Evolutionary conservation across 2,888 invertebrate species (phyloP).

Genomic region (Amblyjoppa proteus): DNA sequence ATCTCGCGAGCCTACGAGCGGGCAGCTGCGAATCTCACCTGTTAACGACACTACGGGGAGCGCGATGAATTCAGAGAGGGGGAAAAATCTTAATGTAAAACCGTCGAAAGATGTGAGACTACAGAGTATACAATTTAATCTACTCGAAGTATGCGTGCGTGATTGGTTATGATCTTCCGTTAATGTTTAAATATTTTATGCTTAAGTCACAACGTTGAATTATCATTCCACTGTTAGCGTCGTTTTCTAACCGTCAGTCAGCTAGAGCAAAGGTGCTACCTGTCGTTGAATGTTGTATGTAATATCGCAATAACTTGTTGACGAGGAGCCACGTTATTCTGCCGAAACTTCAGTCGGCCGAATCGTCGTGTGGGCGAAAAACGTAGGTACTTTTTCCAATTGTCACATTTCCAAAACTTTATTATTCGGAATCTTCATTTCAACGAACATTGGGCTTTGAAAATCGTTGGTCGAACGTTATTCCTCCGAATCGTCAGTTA

Average conservation of each 20-base stretch:
- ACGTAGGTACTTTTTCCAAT: too few relatives aligned
- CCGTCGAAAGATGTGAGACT: constrained; percentile 35
- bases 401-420: too few relatives aligned
- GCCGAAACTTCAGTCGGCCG: too few relatives aligned
- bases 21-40: constrained; percentile 10
- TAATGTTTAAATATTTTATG: constrained; percentile 25
- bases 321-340: background rate
- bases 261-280: background rate
- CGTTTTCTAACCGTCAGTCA: background rate
- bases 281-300: background rate
- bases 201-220: constrained; percentile 18
- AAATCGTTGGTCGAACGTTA: too few relatives aligned
- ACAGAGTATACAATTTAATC: constrained; percentile 14
- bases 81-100: constrained; percentile 1
- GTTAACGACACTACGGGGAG: constrained; percentile 17
- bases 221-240: constrained; percentile 30
- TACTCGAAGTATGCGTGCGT: constrained; percentile 5
- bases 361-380: too few relatives aligned
- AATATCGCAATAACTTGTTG: constrained; percentile 13
- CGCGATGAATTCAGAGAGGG: background rate
- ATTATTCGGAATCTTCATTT: too few relatives aligned
- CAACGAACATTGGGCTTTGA: too few relatives aligned
- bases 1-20: background rate
- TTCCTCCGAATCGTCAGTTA: too few relatives aligned
- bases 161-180: constrained; percentile 50